These are phyloP conservation scores for Pseudorasbora parva DNA, from an alignment of 2,113 vertebrate genomes.

Conservation along the genomic window DNA sequence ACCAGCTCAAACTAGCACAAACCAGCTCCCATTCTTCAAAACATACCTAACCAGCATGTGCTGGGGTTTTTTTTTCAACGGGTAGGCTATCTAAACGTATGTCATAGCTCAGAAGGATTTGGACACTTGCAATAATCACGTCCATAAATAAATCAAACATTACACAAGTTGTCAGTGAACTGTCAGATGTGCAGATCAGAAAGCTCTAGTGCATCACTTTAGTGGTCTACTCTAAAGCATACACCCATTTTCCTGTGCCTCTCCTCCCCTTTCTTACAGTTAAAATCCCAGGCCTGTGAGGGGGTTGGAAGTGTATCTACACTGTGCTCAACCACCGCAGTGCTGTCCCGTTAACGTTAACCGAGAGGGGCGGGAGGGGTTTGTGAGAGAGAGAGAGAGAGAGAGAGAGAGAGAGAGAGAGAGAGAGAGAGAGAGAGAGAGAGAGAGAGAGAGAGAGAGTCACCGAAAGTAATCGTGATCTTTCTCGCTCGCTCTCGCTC, in stretches of 20 bases:
- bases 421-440: constrained; percentile 23
- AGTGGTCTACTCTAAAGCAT: neutral
- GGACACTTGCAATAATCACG: neutral
- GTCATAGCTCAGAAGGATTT: neutral
- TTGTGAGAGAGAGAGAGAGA: neutral
- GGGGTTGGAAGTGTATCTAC: constrained; percentile 20
- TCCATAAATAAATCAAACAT: neutral
- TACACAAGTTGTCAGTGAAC: neutral
- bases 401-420: constrained; percentile 35
- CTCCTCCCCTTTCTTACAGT: neutral
- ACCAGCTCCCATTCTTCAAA: no score
- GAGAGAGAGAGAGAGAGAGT: constrained; percentile 30
- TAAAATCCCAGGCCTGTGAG: constrained; percentile 6
- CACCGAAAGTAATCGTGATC: constrained; percentile 2
- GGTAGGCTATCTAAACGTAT: no score
- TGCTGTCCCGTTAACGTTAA: constrained; percentile 45
- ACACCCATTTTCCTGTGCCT: neutral
- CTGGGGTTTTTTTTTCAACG: no score
- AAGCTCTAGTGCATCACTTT: neutral
- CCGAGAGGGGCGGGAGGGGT: neutral
- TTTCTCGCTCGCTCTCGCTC: constrained; percentile 1
- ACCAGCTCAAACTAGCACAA: no score
- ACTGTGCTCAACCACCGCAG: constrained; percentile 39
- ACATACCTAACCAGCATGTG: no score
- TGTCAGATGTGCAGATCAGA: neutral